Evolutionary conservation across 2,888 invertebrate genomes (phyloP), one percentile per base, ranked within the genome.

Genomic region (Notodonta dromedarius): DNA sequence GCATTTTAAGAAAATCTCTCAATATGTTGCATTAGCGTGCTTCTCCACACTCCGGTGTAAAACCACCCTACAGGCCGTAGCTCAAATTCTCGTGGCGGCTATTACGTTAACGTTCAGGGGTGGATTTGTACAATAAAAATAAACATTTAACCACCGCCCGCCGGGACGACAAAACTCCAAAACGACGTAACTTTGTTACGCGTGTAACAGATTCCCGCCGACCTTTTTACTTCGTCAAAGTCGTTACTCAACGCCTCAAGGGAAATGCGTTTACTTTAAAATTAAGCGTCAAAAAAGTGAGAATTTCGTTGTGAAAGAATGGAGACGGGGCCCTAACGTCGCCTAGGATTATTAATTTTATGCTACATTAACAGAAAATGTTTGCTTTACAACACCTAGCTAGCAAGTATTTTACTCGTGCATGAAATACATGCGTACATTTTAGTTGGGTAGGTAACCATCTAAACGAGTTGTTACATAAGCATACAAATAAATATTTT

Each of bases 111-210:
- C 86, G 87, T 87, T 76, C 81, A 76, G 79, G 86, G 89, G 87
- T 84, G 82, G 83, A 85, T 87, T 87, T 84, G 77, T 77, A 83
- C 89, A 88, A 87, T 90, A 89, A 90, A 91, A 88, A 89, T 87
- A 89, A 91, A 90, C 85, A 88, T 83, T 86, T 85, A 78, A 80
- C 76, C 80, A 76, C 80, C 79, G 81, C 73, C 79, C 73, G 74
- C 72, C 71, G 84, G 80, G 82, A 82, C 80, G 72, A 80, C 80
- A 73, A 66, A 87, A 87, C 82, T 86, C 82, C 78, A 80, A 84
- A 90, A 87, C 83, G 84, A 79, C 80, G 69, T 65, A 83, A 88
- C 84, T 88, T 87, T 78, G 84, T 84, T 84, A 82, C 82, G 86
- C 84, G 80, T 85, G 85, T 83, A 75, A 78, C 78, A 82, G 78